Conservation (phyloP, 2,113 vertebrate species). For the Eurypyga helias region DNA sequence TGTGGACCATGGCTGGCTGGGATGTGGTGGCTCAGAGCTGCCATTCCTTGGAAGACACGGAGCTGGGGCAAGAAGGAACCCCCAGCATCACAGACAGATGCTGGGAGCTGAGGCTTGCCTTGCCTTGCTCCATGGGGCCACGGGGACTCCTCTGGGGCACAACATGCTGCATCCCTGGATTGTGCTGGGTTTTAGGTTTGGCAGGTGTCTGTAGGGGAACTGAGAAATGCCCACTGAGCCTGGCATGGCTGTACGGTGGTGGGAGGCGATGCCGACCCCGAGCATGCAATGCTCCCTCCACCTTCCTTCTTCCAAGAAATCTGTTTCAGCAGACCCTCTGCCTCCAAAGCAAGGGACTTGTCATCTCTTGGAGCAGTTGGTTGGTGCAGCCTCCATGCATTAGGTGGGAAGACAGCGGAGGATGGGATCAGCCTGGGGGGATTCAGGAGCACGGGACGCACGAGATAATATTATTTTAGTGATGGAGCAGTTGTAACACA, state of each 20-base stretch:
- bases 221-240: background rate
- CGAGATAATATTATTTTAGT: background rate
- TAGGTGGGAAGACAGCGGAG: background rate
- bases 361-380: background rate
- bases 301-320: background rate
- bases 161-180: background rate
- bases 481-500: background rate
- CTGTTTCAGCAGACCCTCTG: background rate
- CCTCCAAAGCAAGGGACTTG: background rate
- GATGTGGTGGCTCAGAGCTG: background rate
- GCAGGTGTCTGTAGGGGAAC: accelerated
- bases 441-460: background rate
- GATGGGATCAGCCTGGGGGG: background rate
- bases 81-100: background rate
- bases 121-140: background rate
- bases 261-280: accelerated
- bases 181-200: background rate
- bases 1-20: background rate
- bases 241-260: accelerated
- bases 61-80: background rate
- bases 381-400: accelerated
- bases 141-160: background rate
- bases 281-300: accelerated
- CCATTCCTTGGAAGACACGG: background rate
- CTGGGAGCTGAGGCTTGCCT: background rate